Base-by-base conservation (phyloP, 2,797 vertebrate genomes). In the Distichodus sexfasciatus region DNA sequence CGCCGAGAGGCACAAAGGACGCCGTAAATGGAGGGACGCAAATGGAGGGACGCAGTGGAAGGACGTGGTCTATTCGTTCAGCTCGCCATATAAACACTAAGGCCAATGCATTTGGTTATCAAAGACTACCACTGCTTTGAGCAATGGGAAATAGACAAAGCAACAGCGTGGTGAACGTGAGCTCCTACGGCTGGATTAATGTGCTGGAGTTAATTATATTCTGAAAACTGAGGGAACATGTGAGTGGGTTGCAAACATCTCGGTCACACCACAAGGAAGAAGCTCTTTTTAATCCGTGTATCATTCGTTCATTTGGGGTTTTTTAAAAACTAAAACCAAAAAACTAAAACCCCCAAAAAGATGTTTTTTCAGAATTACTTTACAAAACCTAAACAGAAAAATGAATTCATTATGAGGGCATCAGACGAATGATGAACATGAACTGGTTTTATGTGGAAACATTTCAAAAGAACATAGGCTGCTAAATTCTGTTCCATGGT, bases 121-220 rank as follows among this genome's bases (percentile, higher is more conserved):
- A 26, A 59, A 29, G 33, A 59, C 48, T 46, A 40, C 6, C 28
- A 36, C 58, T 51, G 46, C 46, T 69, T 50, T 60, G 41, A 69
- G 44, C 15, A 40, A n/a, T 17, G 51, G 24, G n/a, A 17, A 33
- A 31, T 50, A 59, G 50, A 50, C 28, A 15, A 35, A 28, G 48
- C 21, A 5, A 36, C 15, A 8, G 29, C 15, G n/a, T n/a, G 19
- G 50, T 26, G 9, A 15, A 58, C n/a, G 47, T 17, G 44, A 15
- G 11, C 19, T 3, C 14, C 19, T 60, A 4, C 8, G 7, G 3
- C 5, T n/a, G 33, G 31, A 33, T 24, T 15, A 24, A 19, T 5
- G 24, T 10, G 8, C 53, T 11, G 10, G 6, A 14, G 19, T 38
- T 31, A 23, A 69, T 69, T 40, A 51, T 26, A 2, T 21, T 36